Base-by-base conservation (phyloP, 2,113 vertebrate species). In the Aegithalos caudatus region DNA sequence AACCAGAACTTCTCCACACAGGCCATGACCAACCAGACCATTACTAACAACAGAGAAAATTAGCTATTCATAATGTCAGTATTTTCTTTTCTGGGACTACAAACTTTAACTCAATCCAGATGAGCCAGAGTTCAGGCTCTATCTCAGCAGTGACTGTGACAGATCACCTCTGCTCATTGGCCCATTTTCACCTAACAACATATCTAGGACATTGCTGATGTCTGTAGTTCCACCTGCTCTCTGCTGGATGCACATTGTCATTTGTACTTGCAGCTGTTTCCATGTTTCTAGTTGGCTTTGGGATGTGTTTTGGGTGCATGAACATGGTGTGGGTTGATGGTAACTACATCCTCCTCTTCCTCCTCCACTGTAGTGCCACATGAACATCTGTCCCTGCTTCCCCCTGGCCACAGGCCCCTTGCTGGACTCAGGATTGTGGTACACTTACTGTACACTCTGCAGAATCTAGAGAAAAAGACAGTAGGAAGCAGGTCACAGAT, bases 11-110 rank as follows among this genome's bases (percentile, higher is more conserved):
- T 64, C 48, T 81, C 33, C 51, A 57, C 5, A 25, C 14, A 74
- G 23, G 7, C n/a, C 17, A 35, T 42, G 45, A 66, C 12, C 0
- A 0, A 56, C 38, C 37, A 62, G 47, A 48, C 4, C 12, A 11
- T 60, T 65, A n/a, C 50, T 53, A 61, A 57, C 29, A 85, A 33
- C 24, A 42, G 38, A 70, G 50, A 81, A 89, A 73, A 57, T 17
- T 8, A 66, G 4, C 14, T 44, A 9, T 65, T 51, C 50, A 14
- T 42, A 53, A 31, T 14, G 11, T 40, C n/a, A 45, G 20, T 62
- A 57, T 83, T 73, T 56, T 53, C 18, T 70, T n/a, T 23, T 42
- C 29, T 66, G 60, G 35, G 20, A 62, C 28, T 86, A 16, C 31
- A 57, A 72, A 77, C 23, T 47, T 72, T 47, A 31, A 37, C 9